These are phyloP conservation scores for Reticulitermes speratus DNA, from an alignment of 1,140 invertebrate genomes.

Conservation along the genomic window DNA sequence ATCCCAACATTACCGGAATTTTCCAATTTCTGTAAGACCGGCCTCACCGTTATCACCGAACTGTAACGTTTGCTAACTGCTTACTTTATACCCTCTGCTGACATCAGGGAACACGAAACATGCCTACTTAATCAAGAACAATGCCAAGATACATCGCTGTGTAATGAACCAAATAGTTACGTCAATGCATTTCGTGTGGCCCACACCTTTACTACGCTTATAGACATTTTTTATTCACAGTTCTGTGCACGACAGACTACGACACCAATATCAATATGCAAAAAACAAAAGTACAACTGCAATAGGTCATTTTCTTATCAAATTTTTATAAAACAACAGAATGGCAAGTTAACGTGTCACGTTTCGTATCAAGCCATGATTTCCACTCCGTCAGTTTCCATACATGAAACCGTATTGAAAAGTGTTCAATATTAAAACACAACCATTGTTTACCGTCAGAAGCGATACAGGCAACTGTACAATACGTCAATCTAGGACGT, in stretches of 20 bases:
- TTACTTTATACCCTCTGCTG: too few relatives aligned
- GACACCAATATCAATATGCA: slow-evolving; percentile 7
- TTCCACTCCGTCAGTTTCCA: slow-evolving; percentile 8
- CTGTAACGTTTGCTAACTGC: too few relatives aligned
- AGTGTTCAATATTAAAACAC: background rate
- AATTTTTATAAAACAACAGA: slow-evolving; percentile 11
- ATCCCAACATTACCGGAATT: too few relatives aligned
- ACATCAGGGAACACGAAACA: too few relatives aligned
- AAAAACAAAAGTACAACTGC: background rate
- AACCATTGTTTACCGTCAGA: background rate
- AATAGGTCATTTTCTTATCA: background rate
- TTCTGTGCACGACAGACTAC: background rate
- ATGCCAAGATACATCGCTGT: too few relatives aligned
- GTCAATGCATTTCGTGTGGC: background rate
- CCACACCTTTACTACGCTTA: background rate
- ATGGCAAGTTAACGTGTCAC: background rate
- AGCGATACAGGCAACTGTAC: background rate
- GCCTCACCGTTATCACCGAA: too few relatives aligned
- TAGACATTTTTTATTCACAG: background rate
- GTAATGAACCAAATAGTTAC: too few relatives aligned
- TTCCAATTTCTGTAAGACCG: too few relatives aligned
- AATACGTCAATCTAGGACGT: background rate
- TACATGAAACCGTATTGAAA: background rate
- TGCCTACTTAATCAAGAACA: too few relatives aligned
- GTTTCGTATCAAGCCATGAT: background rate